Evolutionary conservation across 1,140 invertebrate species (phyloP).

Genomic region (Conus betulinus): DNA sequence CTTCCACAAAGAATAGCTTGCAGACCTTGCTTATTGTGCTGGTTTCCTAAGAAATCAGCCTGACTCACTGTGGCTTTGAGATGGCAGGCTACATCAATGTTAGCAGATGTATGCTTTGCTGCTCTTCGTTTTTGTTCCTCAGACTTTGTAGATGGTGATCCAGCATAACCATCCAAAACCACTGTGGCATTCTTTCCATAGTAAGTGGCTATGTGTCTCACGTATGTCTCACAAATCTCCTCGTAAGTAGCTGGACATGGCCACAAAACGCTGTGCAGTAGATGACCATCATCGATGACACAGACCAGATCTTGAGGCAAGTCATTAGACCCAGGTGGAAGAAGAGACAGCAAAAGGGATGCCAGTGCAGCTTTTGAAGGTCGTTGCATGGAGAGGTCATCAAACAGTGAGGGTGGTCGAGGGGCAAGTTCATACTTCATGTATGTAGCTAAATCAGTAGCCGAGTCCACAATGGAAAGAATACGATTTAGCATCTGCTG

Average conservation of each 20-base stretch:
- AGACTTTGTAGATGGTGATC: not conserved
- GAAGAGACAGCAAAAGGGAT: slow-evolving; percentile 1
- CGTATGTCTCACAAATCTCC: slow-evolving; percentile 1
- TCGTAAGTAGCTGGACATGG: not conserved
- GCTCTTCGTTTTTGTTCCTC: not conserved
- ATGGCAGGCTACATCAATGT: not conserved
- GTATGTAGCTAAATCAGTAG: too few relatives aligned
- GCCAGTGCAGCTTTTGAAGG: not conserved
- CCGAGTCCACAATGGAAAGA: too few relatives aligned
- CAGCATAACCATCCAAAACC: slow-evolving; percentile 7
- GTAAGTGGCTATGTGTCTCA: not conserved
- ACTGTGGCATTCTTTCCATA: not conserved
- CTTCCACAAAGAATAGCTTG: not conserved
- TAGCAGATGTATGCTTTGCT: not conserved
- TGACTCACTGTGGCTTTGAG: not conserved
- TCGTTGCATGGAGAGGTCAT: not conserved
- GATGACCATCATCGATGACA: not conserved
- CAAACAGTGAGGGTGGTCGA: not conserved
- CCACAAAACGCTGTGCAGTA: not conserved
- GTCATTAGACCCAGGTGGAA: not conserved
- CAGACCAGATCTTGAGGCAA: not conserved
- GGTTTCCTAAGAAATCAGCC: not conserved
- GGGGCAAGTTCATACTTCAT: not conserved
- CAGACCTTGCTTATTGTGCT: not conserved
- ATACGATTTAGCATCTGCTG: too few relatives aligned